Percentiles rank a stretch among this genome's conserved stretches.
These are phyloP conservation scores for Lysiphlebus fabarum DNA, from an alignment of 1,140 invertebrate species.

Conservation along the genomic window DNA sequence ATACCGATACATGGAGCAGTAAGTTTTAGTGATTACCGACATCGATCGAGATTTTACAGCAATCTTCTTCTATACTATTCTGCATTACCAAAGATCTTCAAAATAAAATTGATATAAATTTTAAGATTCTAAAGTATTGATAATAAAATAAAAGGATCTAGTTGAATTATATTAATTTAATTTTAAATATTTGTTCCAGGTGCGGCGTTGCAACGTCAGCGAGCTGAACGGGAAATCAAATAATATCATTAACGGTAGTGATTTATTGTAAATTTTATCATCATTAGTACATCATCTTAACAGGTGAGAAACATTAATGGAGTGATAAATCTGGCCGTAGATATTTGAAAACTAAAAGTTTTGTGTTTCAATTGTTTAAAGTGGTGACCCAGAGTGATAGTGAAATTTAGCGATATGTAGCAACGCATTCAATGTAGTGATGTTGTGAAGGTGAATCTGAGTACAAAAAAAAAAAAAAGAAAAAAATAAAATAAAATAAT, in stretches of 20 bases:
- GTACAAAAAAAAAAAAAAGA: conserved; percentile 33
- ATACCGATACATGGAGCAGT: conserved; percentile 22
- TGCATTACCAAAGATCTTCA: no score
- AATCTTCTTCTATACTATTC: no score
- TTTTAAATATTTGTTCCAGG: conserved; percentile 43
- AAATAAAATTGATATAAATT: no score
- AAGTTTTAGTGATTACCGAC: no score
- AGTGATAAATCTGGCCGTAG: conserved; percentile 14
- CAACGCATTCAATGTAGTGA: conserved; percentile 33
- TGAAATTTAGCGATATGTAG: conserved; percentile 15
- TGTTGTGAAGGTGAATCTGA: conserved; percentile 34
- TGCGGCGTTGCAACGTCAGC: conserved; percentile 53
- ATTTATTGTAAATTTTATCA: conserved; percentile 45
- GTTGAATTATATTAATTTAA: no score
- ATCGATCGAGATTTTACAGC: no score
- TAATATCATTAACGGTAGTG: conserved; percentile 40
- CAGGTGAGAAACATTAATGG: conserved; percentile 19
- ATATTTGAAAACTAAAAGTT: conserved; percentile 20
- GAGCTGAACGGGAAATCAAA: conserved; percentile 50
- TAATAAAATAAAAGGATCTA: no score
- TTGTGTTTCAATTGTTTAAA: conserved; percentile 36
- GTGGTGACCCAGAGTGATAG: conserved; percentile 29
- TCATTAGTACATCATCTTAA: conserved; percentile 27
- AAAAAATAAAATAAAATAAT: background rate
- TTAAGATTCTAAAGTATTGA: no score